Evolutionary conservation across 2,888 invertebrate genomes (phyloP), one percentile per base, ranked within the genome.

Genomic region (Megamerina dolium): DNA sequence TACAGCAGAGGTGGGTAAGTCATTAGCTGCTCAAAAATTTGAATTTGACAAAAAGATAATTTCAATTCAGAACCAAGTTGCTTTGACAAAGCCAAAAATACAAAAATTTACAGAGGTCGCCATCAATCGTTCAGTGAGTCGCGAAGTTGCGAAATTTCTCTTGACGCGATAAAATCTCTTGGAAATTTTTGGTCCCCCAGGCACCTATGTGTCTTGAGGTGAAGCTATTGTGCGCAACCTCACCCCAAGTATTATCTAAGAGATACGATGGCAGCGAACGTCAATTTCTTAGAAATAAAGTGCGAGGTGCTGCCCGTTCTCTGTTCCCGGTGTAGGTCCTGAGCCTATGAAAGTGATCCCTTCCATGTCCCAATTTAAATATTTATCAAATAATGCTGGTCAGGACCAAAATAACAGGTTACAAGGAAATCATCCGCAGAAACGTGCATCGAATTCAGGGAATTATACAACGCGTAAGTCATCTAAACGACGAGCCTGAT

Each of bases 321-420:
- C 43, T 41, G 4, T 33, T 48, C 4, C 33, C 43, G 1, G 49
- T 48, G 2, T 51, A 50, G 20, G 51, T 46, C 19, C n/a, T n/a
- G n/a, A n/a, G n/a, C n/a, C n/a, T n/a, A n/a, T n/a, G n/a, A n/a
- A n/a, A n/a, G n/a, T n/a, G n/a, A n/a, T n/a, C n/a, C n/a, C n/a
- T n/a, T n/a, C n/a, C n/a, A n/a, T n/a, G n/a, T n/a, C n/a, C n/a
- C n/a, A n/a, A n/a, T n/a, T n/a, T n/a, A n/a, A n/a, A n/a, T n/a
- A n/a, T n/a, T n/a, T n/a, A n/a, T n/a, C n/a, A n/a, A n/a, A n/a
- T n/a, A n/a, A n/a, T n/a, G n/a, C n/a, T n/a, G n/a, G n/a, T n/a
- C n/a, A n/a, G n/a, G n/a, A n/a, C n/a, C n/a, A n/a, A n/a, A n/a
- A n/a, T n/a, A n/a, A n/a, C n/a, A n/a, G n/a, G n/a, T n/a, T n/a